phyloP scores from a whole-genome alignment of 2,797 vertebrate species.

The Malacoctenus gilli region DNA sequence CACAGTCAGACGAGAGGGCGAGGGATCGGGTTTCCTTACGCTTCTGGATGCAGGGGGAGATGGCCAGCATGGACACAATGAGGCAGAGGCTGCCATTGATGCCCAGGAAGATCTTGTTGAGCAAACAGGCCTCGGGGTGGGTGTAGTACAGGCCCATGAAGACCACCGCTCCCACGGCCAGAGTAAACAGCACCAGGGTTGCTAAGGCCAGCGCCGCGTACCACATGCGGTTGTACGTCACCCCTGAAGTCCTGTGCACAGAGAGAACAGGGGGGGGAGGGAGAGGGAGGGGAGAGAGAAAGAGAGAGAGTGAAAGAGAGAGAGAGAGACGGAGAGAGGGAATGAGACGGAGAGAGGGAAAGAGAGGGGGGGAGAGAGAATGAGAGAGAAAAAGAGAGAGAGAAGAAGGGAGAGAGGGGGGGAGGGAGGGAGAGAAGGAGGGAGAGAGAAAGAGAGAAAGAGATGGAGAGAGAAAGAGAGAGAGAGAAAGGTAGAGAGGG shows the following conservation, averaged over 20 bases:
- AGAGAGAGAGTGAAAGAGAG: too few species aligned
- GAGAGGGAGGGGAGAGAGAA: slow-evolving; percentile 6
- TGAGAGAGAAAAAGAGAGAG: too few species aligned
- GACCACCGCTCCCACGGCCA: slow-evolving; percentile 86
- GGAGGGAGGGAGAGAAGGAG: too few species aligned
- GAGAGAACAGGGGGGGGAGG: slow-evolving; percentile 5
- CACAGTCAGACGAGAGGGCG: slow-evolving; percentile 22
- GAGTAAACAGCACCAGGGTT: slow-evolving; percentile 88
- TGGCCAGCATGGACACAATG: slow-evolving; percentile 89
- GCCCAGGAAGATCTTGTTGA: slow-evolving; percentile 93
- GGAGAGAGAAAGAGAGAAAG: too few species aligned
- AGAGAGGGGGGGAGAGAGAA: too few species aligned
- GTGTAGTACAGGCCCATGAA: slow-evolving; percentile 93
- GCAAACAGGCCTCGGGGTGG: slow-evolving; percentile 83
- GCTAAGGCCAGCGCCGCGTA: slow-evolving; percentile 89
- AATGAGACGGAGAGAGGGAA: too few species aligned
- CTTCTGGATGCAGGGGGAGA: slow-evolving; percentile 92
- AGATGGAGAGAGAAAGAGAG: too few species aligned
- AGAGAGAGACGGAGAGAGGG: too few species aligned
- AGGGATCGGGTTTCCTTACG: slow-evolving; percentile 78
- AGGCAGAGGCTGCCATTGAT: slow-evolving; percentile 92
- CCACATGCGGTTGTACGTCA: slow-evolving; percentile 89
- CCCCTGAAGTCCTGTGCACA: slow-evolving; percentile 88
- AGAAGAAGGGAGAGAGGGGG: too few species aligned
- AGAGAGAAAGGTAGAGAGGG: too few species aligned